Percentiles rank a stretch among this genome's conserved stretches.
Evolutionary conservation across 2,797 vertebrate species (phyloP).

Genomic region (Microctenopoma steveboyesi): DNA sequence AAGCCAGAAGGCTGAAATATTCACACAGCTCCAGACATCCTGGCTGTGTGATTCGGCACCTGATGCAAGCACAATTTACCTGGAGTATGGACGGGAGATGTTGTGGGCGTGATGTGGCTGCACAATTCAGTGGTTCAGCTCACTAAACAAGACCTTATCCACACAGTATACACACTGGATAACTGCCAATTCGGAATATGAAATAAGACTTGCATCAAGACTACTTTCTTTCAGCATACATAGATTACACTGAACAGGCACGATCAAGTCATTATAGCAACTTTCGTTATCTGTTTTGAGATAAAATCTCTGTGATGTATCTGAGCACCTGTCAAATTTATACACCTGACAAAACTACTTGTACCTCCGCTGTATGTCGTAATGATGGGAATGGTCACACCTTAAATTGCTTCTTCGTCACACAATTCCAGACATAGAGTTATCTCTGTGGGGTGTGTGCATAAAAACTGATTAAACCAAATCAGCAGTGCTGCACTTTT

Average conservation of each 20-base stretch:
- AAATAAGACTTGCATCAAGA: neutral
- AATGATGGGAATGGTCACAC: constrained; percentile 3
- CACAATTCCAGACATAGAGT: neutral
- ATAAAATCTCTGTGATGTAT: neutral
- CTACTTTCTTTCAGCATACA: neutral
- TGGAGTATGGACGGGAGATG: constrained; percentile 38
- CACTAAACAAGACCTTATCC: constrained; percentile 43
- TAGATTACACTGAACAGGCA: neutral
- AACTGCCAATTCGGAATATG: constrained; percentile 24
- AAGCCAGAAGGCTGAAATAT: constrained; percentile 58
- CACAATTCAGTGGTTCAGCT: constrained; percentile 35
- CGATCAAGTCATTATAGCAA: neutral
- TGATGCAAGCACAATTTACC: constrained; percentile 56
- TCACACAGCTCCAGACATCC: constrained; percentile 41
- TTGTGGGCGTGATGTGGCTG: constrained; percentile 50
- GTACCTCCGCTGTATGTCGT: neutral
- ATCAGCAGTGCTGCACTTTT: constrained; percentile 17
- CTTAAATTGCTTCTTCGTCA: neutral
- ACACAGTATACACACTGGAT: constrained; percentile 7
- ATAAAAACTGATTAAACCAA: constrained; percentile 38
- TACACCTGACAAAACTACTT: neutral
- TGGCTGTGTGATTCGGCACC: constrained; percentile 46
- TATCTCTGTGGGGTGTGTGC: constrained; percentile 7
- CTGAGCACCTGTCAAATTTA: neutral
- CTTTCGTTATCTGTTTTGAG: neutral